phyloP scores from a whole-genome alignment of 2,888 invertebrate genomes.

The Craniophora ligustri region DNA sequence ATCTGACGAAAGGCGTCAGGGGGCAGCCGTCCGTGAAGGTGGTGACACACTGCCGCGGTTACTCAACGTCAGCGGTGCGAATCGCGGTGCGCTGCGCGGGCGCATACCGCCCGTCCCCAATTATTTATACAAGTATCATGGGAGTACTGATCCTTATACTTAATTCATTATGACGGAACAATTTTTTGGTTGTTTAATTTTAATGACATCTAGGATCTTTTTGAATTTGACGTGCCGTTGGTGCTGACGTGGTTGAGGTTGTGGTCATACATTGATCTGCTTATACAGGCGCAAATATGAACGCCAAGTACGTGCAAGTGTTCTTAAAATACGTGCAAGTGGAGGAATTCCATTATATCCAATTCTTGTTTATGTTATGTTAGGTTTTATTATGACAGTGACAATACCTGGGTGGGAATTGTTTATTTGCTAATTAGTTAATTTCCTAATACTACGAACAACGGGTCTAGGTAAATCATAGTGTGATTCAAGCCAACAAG shows the following conservation, averaged over 20 bases:
- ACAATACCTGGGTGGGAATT: neutral
- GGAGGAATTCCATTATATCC: too few relatives aligned
- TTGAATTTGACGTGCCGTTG: too few relatives aligned
- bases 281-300: too few relatives aligned
- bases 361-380: too few relatives aligned
- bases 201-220: too few relatives aligned
- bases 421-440: conserved; percentile 5
- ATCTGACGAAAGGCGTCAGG: conserved; percentile 54
- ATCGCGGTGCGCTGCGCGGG: conserved; percentile 47
- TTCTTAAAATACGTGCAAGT: too few relatives aligned
- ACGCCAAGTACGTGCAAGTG: too few relatives aligned
- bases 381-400: too few relatives aligned
- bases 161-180: conserved; percentile 21
- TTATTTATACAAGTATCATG: conserved; percentile 54
- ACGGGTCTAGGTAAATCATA: conserved; percentile 53
- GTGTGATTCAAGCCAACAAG: conserved; percentile 53
- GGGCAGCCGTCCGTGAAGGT: conserved; percentile 71
- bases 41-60: conserved; percentile 69
- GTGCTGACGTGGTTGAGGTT: too few relatives aligned
- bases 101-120: conserved; percentile 45
- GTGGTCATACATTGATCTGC: too few relatives aligned
- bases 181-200: neutral
- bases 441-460: conserved; percentile 26
- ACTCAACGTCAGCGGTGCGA: conserved; percentile 62
- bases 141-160: conserved; percentile 33